Percentiles rank a stretch among this genome's conserved stretches.
Evolutionary conservation across 2,888 invertebrate species (phyloP).

Genomic region (Ichneumoninae sp.): DNA sequence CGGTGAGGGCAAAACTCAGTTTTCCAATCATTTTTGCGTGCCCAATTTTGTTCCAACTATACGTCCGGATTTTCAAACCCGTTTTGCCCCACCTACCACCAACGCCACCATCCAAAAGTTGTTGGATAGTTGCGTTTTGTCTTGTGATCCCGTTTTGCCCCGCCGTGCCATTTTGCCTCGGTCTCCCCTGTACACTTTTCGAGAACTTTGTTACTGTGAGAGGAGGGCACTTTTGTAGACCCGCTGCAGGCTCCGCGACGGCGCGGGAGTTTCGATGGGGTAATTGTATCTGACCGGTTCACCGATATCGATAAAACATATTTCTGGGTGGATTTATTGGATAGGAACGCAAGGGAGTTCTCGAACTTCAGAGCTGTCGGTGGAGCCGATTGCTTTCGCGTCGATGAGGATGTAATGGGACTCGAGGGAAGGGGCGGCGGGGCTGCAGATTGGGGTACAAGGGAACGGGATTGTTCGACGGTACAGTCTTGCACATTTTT

Average conservation of each 20-base stretch:
- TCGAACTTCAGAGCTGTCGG: neutral
- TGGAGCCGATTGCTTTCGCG: neutral
- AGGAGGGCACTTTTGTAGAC: neutral
- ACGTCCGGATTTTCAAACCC: too few relatives aligned
- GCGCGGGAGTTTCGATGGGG: neutral
- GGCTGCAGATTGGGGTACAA: neutral
- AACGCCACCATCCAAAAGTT: too few relatives aligned
- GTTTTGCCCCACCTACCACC: too few relatives aligned
- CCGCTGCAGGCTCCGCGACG: neutral
- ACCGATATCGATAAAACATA: conserved; percentile 4
- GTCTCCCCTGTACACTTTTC: neutral
- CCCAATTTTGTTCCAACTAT: too few relatives aligned
- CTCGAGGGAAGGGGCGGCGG: neutral
- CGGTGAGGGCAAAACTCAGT: too few relatives aligned
- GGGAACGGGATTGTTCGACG: neutral
- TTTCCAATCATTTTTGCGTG: too few relatives aligned
- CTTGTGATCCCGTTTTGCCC: too few relatives aligned
- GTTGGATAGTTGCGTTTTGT: too few relatives aligned
- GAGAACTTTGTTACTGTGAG: neutral
- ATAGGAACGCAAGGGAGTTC: neutral
- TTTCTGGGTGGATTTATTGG: neutral
- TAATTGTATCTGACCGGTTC: conserved; percentile 10
- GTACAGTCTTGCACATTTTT: neutral
- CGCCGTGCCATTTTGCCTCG: too few relatives aligned
- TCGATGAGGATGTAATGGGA: neutral